Evolutionary conservation across 2,113 vertebrate genomes (phyloP).

Genomic region (Parotia lawesii): DNA sequence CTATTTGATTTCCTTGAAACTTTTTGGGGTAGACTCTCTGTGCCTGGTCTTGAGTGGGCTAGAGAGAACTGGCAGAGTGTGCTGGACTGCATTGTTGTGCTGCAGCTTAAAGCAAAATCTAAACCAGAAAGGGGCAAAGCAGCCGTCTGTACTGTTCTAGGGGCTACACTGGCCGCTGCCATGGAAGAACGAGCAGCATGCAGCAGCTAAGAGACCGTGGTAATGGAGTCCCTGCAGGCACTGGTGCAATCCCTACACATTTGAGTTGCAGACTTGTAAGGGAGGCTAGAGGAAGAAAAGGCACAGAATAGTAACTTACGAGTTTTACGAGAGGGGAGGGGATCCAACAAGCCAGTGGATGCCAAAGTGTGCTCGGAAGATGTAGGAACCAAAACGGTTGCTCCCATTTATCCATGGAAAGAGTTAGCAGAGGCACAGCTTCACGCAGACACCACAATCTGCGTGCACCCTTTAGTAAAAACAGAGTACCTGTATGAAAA

Average conservation of each 20-base stretch:
- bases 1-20: neutral
- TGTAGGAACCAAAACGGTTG: neutral
- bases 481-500: neutral
- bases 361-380: accelerated
- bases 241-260: neutral
- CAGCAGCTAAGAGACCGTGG: accelerated
- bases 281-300: neutral
- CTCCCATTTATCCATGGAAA: neutral
- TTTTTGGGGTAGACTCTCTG: neutral
- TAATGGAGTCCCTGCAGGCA: neutral
- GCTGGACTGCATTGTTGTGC: neutral
- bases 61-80: neutral
- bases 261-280: neutral
- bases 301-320: neutral
- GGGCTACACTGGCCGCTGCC: neutral
- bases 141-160: neutral
- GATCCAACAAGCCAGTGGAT: neutral
- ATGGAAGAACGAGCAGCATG: neutral
- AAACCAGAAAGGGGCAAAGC: neutral
- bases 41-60: neutral
- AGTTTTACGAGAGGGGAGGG: neutral
- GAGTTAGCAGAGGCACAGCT: neutral
- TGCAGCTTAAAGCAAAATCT: neutral
- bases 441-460: neutral
- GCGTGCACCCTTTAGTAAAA: neutral